A percentile compares a stretch with the other conserved stretches of the same genome.
Conservation (phyloP, 2,113 vertebrate species). For the Murina feae region DNA sequence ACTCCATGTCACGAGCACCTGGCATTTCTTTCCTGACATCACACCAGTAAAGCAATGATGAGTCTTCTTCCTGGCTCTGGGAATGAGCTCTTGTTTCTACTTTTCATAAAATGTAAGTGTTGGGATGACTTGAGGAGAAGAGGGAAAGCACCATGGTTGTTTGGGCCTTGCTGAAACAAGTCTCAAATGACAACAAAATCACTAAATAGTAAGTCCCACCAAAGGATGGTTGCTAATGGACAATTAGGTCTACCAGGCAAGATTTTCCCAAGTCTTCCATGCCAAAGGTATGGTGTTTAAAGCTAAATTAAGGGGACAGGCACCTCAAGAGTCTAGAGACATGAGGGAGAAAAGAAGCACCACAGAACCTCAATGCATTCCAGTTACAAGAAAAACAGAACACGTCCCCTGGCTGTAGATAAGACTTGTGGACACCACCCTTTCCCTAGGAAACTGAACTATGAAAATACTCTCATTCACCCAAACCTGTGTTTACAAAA, state of each 20-base stretch:
- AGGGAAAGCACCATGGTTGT: neutral
- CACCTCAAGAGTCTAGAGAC: neutral
- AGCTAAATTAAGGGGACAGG: neutral
- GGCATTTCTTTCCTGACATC: neutral
- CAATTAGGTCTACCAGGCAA: neutral
- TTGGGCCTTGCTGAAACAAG: neutral
- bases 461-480: neutral
- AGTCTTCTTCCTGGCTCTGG: neutral
- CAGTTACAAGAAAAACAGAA: neutral
- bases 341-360: neutral
- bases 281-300: neutral
- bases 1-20: neutral
- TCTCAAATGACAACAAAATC: neutral
- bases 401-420: neutral
- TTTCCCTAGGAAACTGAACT: neutral
- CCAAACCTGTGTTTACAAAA: neutral
- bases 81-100: neutral
- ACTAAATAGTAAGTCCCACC: neutral
- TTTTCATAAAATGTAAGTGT: conserved; percentile 5
- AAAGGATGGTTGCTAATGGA: neutral
- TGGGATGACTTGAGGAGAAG: neutral
- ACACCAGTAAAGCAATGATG: neutral
- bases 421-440: neutral
- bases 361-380: neutral
- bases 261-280: neutral